Evolutionary conservation across 2,113 vertebrate genomes (phyloP).

Genomic region (Gopherus evgoodei): DNA sequence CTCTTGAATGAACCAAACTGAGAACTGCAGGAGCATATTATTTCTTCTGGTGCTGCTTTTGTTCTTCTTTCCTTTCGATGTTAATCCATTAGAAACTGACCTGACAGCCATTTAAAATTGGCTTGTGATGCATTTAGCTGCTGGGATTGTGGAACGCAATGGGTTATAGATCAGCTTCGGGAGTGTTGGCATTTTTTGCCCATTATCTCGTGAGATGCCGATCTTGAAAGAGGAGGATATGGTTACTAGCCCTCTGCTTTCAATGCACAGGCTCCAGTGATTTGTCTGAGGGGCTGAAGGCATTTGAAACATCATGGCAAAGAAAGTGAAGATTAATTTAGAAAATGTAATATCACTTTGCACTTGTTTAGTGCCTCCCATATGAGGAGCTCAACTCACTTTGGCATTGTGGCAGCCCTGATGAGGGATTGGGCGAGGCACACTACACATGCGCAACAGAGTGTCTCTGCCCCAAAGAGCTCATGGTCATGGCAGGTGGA

Average conservation of each 20-base stretch:
- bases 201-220: background rate
- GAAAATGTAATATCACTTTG: background rate
- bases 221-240: background rate
- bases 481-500: background rate
- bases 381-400: background rate
- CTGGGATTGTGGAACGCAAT: background rate
- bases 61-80: background rate
- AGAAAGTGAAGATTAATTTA: background rate
- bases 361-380: background rate
- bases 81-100: background rate
- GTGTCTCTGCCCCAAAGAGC: fast-evolving
- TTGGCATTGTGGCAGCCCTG: fast-evolving
- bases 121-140: background rate
- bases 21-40: background rate
- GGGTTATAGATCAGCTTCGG: background rate
- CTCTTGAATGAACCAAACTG: background rate
- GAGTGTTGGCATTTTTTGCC: background rate
- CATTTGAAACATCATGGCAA: background rate
- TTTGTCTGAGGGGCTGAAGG: background rate
- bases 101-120: background rate
- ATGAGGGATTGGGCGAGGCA: background rate
- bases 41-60: background rate
- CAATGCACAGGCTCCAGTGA: background rate
- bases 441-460: background rate
- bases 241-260: background rate